Base-by-base conservation (phyloP, 2,888 invertebrate species). In the Hydropsyche betteni region DNA sequence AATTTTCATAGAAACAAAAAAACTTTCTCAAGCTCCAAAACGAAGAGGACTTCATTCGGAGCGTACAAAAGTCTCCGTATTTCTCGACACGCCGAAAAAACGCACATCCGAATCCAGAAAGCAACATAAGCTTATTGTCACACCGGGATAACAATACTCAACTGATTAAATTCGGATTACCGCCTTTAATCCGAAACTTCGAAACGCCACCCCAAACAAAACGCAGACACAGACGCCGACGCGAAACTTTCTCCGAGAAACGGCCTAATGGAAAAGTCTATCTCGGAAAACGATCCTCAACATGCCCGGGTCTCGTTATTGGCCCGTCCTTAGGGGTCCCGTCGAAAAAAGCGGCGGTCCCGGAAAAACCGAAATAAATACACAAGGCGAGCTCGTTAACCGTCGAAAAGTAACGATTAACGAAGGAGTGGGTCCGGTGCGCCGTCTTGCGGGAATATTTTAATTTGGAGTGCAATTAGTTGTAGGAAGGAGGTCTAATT, bases 261-360 rank as follows among this genome's bases (percentile, higher is more conserved):
- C 24, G 69, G 69, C 53, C 53, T 70, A 70, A 70, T 70, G 70
- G 70, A 70, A 70, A 70, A 70, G 70, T 70, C 70, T 70, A 34
- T 53, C 52, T 24, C 70, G 14, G 70, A 53, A 70, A 70, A 70
- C 33, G 70, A 70, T 51, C 70, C 53, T n/a, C 44, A 8, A 6
- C 36, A 36, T 36, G 10, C 34, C 64, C 34, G 7, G 44, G 44
- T 44, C 44, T 44, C 44, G 44, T 44, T 44, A 44, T 10, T 44
- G 24, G 24, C 24, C 24, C 24, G 24, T 24, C 24, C 24, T 24
- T 24, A 24, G 24, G 24, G 24, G 24, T 24, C 24, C 10, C 44
- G 44, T 10, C 44, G 44, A 44, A 44, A 10, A 10, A 44, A 44
- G 10, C 1, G 44, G 10, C 1, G 44, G 4, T 44, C 44, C 44